Conservation (phyloP, 2,888 invertebrate genomes). For the Lagria hirta region DNA sequence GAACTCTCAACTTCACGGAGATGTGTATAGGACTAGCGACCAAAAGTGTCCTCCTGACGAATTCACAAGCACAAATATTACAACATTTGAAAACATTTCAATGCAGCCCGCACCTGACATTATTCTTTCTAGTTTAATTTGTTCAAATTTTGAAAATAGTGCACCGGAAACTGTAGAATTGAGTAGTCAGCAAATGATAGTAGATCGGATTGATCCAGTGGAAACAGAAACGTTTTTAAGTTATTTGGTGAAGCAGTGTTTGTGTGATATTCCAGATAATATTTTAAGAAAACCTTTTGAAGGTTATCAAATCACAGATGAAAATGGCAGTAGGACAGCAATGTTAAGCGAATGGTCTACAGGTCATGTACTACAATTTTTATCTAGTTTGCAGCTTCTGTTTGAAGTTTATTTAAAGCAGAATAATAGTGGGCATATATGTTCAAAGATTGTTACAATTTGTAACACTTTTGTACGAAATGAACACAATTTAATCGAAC, state of each 20-base stretch:
- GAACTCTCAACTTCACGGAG: conserved; percentile 39
- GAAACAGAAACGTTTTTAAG: conserved; percentile 57
- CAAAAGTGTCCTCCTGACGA: conserved; percentile 18
- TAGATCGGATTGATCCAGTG: conserved; percentile 17
- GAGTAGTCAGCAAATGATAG: conserved; percentile 11
- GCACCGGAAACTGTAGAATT: conserved; percentile 4
- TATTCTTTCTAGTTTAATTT: no score
- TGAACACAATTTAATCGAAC: conserved; percentile 81
- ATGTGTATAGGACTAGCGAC: conserved; percentile 38
- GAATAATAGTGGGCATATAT: conserved; percentile 78
- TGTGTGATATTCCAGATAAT: conserved; percentile 74
- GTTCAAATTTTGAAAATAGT: conserved; percentile 4
- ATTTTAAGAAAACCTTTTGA: conserved; percentile 72
- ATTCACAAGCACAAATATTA: conserved; percentile 19
- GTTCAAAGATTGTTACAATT: conserved; percentile 76
- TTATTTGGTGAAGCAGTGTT: conserved; percentile 72
- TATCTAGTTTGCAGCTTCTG: conserved; percentile 80
- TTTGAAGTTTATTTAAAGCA: conserved; percentile 85
- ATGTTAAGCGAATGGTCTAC: conserved; percentile 65
- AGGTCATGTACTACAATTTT: conserved; percentile 72
- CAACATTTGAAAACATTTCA: conserved; percentile 35
- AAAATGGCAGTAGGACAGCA: conserved; percentile 56
- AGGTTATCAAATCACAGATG: conserved; percentile 57
- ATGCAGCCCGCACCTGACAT: conserved; percentile 43
- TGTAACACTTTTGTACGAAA: conserved; percentile 79